These are phyloP conservation scores for Pampusana beccarii DNA, from an alignment of 2,113 vertebrate genomes.

Conservation along the genomic window DNA sequence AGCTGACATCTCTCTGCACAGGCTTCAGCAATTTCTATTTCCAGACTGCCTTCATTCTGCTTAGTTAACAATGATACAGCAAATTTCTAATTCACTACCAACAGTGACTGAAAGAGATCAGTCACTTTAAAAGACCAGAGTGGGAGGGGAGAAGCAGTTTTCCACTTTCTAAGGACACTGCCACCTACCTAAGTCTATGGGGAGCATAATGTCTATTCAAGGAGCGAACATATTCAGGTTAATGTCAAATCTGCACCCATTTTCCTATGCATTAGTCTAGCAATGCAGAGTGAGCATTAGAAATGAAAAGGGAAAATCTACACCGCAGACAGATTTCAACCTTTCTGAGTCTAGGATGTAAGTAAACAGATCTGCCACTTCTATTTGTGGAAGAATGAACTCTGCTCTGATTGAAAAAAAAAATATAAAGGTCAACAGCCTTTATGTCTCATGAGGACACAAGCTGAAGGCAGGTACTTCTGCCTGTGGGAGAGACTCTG, in stretches of 20 bases:
- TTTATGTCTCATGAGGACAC: background rate
- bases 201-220: background rate
- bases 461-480: background rate
- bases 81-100: background rate
- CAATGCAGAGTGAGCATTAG: background rate
- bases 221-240: background rate
- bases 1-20: background rate
- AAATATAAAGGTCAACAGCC: background rate
- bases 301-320: background rate
- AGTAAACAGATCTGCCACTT: background rate
- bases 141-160: background rate
- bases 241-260: background rate
- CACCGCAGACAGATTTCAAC: background rate
- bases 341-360: background rate
- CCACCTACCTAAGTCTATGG: background rate
- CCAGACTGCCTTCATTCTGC: background rate
- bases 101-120: background rate
- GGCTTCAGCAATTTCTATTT: constrained; percentile 29
- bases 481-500: background rate
- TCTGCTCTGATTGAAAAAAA: background rate
- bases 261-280: background rate
- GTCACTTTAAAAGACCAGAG: background rate
- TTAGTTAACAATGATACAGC: constrained; percentile 49
- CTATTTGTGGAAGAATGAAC: background rate
- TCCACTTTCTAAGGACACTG: background rate